phyloP scores from a whole-genome alignment of 2,888 invertebrate species.

The Cyclophora albipunctata region DNA sequence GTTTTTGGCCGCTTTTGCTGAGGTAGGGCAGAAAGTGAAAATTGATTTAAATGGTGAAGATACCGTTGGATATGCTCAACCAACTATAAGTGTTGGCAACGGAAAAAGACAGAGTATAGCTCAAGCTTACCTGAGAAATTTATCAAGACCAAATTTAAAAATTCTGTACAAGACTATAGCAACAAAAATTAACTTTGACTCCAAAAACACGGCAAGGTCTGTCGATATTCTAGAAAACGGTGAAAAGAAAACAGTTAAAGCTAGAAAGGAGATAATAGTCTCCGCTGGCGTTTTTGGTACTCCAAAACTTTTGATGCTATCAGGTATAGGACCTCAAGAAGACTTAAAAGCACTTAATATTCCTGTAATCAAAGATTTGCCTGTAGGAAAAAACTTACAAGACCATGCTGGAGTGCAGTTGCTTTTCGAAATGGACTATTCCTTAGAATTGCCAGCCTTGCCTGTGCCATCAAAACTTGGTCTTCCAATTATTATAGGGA shows the following conservation, averaged over 20 bases:
- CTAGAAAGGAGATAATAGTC: constrained; percentile 50
- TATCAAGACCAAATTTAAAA: constrained; percentile 35
- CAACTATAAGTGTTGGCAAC: constrained; percentile 52
- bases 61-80: constrained; percentile 52
- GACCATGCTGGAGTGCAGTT: constrained; percentile 34
- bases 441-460: too few species aligned
- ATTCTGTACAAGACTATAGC: constrained; percentile 57
- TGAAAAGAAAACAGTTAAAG: constrained; percentile 24
- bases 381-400: constrained; percentile 55
- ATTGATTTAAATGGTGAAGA: constrained; percentile 42
- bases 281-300: not conserved
- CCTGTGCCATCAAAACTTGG: too few species aligned
- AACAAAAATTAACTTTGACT: constrained; percentile 60
- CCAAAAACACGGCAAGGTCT: constrained; percentile 44
- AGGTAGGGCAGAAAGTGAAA: constrained; percentile 42
- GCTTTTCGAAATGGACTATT: too few species aligned
- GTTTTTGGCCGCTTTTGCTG: constrained; percentile 40
- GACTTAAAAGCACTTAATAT: constrained; percentile 40
- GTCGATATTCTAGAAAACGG: constrained; percentile 41
- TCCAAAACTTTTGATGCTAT: not conserved
- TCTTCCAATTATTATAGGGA: too few species aligned
- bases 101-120: constrained; percentile 60
- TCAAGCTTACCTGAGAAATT: constrained; percentile 50
- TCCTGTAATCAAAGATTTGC: constrained; percentile 36
- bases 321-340: constrained; percentile 41